These are phyloP conservation scores for Martes martes DNA, from an alignment of 2,113 vertebrate species.

Conservation along the genomic window DNA sequence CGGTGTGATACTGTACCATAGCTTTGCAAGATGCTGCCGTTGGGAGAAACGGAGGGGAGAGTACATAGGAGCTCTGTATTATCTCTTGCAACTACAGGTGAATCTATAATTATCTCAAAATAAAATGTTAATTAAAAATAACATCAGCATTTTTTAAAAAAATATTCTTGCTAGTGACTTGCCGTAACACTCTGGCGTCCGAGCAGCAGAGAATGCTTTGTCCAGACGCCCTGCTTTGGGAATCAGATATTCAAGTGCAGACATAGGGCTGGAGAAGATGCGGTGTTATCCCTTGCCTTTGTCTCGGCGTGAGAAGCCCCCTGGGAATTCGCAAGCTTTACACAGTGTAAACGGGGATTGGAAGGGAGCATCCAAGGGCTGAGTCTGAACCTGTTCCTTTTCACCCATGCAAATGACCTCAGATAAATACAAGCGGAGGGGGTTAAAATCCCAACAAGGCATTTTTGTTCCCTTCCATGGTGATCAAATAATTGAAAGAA, in stretches of 20 bases:
- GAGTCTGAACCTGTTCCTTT: background rate
- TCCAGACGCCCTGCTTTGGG: background rate
- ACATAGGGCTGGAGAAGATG: accelerated
- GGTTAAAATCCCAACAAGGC: background rate
- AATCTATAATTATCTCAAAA: background rate
- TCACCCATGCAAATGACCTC: background rate
- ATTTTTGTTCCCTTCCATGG: background rate
- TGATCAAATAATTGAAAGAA: background rate
- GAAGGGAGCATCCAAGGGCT: background rate
- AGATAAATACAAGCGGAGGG: background rate
- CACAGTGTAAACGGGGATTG: background rate
- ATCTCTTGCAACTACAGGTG: background rate
- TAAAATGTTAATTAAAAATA: background rate
- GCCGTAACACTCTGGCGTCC: background rate
- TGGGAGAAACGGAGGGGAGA: background rate
- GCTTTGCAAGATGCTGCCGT: background rate
- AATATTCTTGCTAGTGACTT: background rate
- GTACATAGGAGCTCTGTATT: background rate
- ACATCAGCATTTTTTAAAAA: background rate
- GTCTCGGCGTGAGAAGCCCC: background rate
- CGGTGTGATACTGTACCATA: accelerated
- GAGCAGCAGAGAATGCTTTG: too few species aligned
- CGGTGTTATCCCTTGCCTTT: background rate
- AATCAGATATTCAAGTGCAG: background rate
- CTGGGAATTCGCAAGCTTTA: background rate